Conservation (phyloP, 2,888 invertebrate species). For the Psococerastis gibbosa region DNA sequence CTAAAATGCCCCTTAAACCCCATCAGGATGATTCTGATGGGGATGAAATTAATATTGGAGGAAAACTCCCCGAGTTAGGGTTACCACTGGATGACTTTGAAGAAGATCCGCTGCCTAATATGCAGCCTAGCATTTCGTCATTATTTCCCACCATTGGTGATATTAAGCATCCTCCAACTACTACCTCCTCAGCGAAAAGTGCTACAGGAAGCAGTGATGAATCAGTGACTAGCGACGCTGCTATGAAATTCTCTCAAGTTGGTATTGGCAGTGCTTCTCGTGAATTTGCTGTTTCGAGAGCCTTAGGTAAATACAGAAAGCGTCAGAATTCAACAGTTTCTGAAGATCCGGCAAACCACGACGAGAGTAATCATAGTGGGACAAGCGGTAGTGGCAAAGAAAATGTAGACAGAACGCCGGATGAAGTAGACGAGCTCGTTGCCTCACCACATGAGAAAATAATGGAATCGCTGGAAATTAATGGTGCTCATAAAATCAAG, state of each 20-base stretch:
- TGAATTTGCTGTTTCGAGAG: conserved; percentile 69
- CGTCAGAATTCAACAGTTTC: conserved; percentile 50
- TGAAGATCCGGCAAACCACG: conserved; percentile 40
- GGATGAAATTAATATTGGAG: conserved; percentile 11
- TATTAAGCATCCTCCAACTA: conserved; percentile 37
- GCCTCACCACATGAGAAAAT: conserved; percentile 15
- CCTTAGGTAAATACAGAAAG: conserved; percentile 58
- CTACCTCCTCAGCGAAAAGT: conserved; percentile 15
- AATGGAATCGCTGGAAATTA: not conserved
- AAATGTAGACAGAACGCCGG: conserved; percentile 17
- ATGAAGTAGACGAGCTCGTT: conserved; percentile 15
- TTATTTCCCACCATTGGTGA: conserved; percentile 60
- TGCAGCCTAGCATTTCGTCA: conserved; percentile 23
- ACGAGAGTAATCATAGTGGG: conserved; percentile 24
- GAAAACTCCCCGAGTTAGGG: conserved; percentile 8
- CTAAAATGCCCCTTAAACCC: conserved; percentile 31
- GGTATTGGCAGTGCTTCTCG: conserved; percentile 44
- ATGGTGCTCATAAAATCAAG: not conserved
- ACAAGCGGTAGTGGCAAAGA: conserved; percentile 19
- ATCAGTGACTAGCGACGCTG: conserved; percentile 33
- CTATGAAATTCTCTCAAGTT: conserved; percentile 33
- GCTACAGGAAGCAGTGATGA: conserved; percentile 35
- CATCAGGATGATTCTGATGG: conserved; percentile 6
- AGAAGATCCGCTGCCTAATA: not conserved
- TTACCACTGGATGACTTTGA: conserved; percentile 7